These are phyloP conservation scores for Megaceryle torquata DNA, from an alignment of 2,113 vertebrate species.

Conservation along the genomic window DNA sequence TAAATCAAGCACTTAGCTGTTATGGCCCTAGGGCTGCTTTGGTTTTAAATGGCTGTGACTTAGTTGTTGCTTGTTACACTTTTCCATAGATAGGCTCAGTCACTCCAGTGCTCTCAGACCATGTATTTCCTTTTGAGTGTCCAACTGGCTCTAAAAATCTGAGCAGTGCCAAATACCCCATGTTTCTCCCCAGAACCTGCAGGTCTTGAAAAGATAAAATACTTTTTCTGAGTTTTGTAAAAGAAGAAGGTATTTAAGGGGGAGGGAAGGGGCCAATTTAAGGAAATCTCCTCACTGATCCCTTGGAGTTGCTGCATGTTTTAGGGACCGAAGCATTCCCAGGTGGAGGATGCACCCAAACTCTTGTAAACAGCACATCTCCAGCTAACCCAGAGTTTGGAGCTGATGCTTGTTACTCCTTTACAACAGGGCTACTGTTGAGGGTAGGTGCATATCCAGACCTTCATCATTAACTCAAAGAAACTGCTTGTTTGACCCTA, in stretches of 20 bases:
- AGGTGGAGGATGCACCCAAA: neutral
- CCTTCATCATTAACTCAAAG: neutral
- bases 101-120: neutral
- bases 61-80: neutral
- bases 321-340: neutral
- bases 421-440: neutral
- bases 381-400: neutral
- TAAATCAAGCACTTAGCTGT: neutral
- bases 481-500: neutral
- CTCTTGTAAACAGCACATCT: neutral
- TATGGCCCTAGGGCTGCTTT: neutral
- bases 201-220: neutral
- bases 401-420: neutral
- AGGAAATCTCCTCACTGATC: neutral
- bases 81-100: neutral
- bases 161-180: neutral
- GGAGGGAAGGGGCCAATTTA: neutral
- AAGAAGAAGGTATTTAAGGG: neutral
- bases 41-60: neutral
- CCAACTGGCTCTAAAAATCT: neutral
- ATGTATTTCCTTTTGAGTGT: neutral
- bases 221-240: neutral
- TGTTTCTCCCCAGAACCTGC: neutral
- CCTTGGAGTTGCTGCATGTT: neutral
- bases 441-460: neutral